Evolutionary conservation across 2,113 vertebrate species (phyloP), one percentile per base, ranked within the genome.

Genomic region (Gallinago jamesoni): DNA sequence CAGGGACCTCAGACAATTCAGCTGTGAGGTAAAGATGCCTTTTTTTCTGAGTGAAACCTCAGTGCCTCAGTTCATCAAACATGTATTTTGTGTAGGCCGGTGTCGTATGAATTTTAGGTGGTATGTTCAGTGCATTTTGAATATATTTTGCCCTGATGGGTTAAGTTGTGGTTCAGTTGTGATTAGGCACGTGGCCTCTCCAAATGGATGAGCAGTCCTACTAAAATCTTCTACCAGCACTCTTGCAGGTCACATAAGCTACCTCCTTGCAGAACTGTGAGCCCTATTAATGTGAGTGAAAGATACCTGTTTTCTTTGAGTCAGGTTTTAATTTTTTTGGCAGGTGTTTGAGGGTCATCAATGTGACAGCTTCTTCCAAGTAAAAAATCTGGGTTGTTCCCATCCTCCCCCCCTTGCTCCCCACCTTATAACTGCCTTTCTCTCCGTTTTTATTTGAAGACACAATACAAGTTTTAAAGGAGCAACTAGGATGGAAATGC

Each of bases 261-360:
- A 43, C 37, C 20, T 37, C 55, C n/a, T 17, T 73, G 53, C 31
- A 91, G 63, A 93, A 74, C 45, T 69, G 16, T 55, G 47, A 86
- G 24, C 56, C 70, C 0, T 0, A 0, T 70, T 83, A 84, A 59
- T 81, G 8, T 31, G 35, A 84, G 21, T 0, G 2, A 33, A 27
- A 30, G 0, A 0, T 43, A 21, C 33, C 53, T 57, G 5, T 9
- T 90, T 90, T 90, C 33, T 47, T 41, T 59, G 50, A 15, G 7
- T 67, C 59, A 35, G 13, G 23, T 47, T 84, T 93, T 13, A 74
- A 9, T 35, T 56, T 27, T 35, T 55, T 52, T 39, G 7, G 14
- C 9, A 67, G 6, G 11, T 62, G 16, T 64, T 92, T 50, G 27
- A 80, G 30, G 68, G 22, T 33, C 41, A 77, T 41, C 16, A 27